A percentile compares a stretch with the other conserved stretches of the same genome.
phyloP scores from a whole-genome alignment of 2,888 invertebrate genomes.

The Scaptodrosophila latifasciaeformis region DNA sequence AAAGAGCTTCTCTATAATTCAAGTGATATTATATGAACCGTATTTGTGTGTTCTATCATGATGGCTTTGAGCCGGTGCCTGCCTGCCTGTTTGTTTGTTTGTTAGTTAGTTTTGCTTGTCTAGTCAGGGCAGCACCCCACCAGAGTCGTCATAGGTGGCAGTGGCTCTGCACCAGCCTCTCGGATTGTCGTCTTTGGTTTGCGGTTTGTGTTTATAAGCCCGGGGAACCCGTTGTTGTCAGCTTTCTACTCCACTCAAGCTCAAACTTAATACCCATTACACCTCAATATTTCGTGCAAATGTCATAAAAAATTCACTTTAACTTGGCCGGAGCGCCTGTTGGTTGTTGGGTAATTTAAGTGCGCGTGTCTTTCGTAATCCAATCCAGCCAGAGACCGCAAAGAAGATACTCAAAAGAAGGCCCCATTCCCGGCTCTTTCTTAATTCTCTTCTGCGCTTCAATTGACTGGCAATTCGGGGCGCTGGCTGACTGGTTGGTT shows the following conservation, averaged over 20 bases:
- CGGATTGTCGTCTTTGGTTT: too few species aligned
- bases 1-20: too few species aligned
- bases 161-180: too few species aligned
- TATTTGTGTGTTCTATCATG: too few species aligned
- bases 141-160: constrained; percentile 5
- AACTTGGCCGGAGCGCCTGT: constrained; percentile 32
- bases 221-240: constrained; percentile 42
- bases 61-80: too few species aligned
- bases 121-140: too few species aligned
- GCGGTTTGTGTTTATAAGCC: constrained; percentile 38
- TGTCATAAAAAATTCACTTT: constrained; percentile 61
- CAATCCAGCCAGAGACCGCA: constrained; percentile 30
- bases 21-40: too few species aligned
- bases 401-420: constrained; percentile 4
- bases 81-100: neutral
- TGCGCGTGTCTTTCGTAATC: constrained; percentile 42
- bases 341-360: constrained; percentile 23
- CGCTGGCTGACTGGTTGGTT: too few species aligned
- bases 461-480: too few species aligned
- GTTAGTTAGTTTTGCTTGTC: too few species aligned
- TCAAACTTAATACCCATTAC: constrained; percentile 52
- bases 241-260: constrained; percentile 46
- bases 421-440: too few species aligned
- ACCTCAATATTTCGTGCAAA: constrained; percentile 63
- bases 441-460: too few species aligned